Evolutionary conservation across 1,140 invertebrate genomes (phyloP).

Genomic region (Pomacea maculata): DNA sequence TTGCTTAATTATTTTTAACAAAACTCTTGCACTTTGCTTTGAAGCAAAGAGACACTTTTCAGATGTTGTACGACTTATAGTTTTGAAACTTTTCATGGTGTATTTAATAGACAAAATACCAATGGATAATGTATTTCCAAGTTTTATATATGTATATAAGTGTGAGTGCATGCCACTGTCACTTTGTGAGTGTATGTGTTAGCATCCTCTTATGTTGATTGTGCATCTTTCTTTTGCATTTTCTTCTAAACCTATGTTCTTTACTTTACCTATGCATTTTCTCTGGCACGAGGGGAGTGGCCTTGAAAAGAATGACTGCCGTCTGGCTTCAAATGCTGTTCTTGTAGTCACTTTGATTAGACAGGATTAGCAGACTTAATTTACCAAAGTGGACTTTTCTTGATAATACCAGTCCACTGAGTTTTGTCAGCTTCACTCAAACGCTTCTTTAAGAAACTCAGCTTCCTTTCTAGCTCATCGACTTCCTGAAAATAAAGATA

Average conservation of each 20-base stretch:
- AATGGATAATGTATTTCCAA: background rate
- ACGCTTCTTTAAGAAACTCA: slow-evolving; percentile 38
- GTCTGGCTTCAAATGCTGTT: background rate
- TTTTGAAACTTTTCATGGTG: no score
- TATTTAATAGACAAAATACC: no score
- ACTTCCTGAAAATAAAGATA: slow-evolving; percentile 32
- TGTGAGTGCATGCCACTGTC: background rate
- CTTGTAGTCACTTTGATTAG: background rate
- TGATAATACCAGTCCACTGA: slow-evolving; percentile 45
- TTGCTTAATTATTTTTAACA: no score
- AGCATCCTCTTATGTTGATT: background rate
- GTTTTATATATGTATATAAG: background rate
- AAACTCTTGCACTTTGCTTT: no score
- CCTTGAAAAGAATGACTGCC: background rate
- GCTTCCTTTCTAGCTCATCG: slow-evolving; percentile 37
- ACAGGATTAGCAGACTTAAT: background rate
- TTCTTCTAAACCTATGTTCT: background rate
- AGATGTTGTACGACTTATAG: no score
- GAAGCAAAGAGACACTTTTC: no score
- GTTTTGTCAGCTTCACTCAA: slow-evolving; percentile 39
- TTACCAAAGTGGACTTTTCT: slow-evolving; percentile 48
- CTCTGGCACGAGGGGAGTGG: background rate
- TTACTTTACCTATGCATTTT: background rate
- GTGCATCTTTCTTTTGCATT: background rate
- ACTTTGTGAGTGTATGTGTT: background rate